phyloP scores from a whole-genome alignment of 2,888 invertebrate species.

The Volucella zonaria region DNA sequence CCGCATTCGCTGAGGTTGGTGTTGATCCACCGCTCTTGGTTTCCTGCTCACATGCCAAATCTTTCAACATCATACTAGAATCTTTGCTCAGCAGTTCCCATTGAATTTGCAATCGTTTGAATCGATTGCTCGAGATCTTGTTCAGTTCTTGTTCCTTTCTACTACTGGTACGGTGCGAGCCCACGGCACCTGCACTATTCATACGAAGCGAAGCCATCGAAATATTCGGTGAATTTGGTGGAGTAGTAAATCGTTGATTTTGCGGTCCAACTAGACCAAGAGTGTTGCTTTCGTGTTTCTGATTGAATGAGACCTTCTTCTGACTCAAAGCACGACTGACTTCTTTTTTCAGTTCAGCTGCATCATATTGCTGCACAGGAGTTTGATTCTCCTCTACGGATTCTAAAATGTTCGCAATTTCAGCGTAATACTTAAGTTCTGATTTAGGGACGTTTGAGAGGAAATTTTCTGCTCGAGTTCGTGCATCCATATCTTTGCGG shows the following conservation, averaged over 20 bases:
- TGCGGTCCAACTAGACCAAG: constrained; percentile 66
- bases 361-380: constrained; percentile 79
- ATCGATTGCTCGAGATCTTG: constrained; percentile 82
- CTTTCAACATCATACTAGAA: constrained; percentile 81
- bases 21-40: constrained; percentile 82
- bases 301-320: constrained; percentile 82
- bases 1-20: constrained; percentile 80
- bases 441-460: constrained; percentile 81
- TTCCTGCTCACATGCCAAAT: constrained; percentile 80
- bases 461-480: constrained; percentile 81
- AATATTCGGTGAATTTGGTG: constrained; percentile 90
- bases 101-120: constrained; percentile 82
- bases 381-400: constrained; percentile 79
- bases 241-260: constrained; percentile 84
- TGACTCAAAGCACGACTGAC: constrained; percentile 82
- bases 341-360: constrained; percentile 82
- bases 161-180: constrained; percentile 74
- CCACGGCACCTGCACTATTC: constrained; percentile 67
- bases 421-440: constrained; percentile 82
- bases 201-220: constrained; percentile 83
- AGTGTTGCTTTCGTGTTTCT: constrained; percentile 68
- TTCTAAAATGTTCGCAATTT: constrained; percentile 82
- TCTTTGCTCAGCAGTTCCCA: constrained; percentile 83
- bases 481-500: constrained; percentile 82
- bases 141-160: constrained; percentile 79